phyloP scores from a whole-genome alignment of 2,113 vertebrate species.

The Carassius carassius region DNA sequence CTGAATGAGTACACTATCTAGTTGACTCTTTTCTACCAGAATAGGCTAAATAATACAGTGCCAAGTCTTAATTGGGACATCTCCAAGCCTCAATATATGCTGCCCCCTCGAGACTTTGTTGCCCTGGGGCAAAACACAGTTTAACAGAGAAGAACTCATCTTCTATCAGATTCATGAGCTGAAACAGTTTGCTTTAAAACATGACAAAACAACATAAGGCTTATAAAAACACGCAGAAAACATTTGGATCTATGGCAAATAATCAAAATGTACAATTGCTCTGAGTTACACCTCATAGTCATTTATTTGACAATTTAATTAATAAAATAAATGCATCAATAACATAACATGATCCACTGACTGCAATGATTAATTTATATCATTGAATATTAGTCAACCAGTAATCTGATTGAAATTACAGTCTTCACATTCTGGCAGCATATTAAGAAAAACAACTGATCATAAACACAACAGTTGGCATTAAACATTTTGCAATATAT shows the following conservation, averaged over 20 bases:
- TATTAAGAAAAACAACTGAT: neutral
- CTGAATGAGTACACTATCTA: constrained; percentile 70
- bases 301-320: constrained; percentile 6
- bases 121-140: constrained; percentile 59
- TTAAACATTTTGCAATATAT: neutral
- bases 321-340: neutral
- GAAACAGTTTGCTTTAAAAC: constrained; percentile 4
- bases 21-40: neutral
- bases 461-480: neutral
- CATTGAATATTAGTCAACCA: constrained; percentile 1
- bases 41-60: constrained; percentile 60
- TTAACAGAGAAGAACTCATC: constrained; percentile 1
- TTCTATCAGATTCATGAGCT: neutral
- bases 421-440: neutral
- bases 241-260: too few relatives aligned
- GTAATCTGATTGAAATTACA: too few relatives aligned
- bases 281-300: neutral
- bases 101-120: constrained; percentile 18
- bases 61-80: constrained; percentile 69
- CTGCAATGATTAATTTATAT: neutral
- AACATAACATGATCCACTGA: neutral
- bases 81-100: constrained; percentile 50
- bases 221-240: neutral
- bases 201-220: neutral
- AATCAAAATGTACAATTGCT: neutral